These are phyloP conservation scores for Tursiops truncatus DNA, from an alignment of 2,113 vertebrate genomes.

Conservation along the genomic window DNA sequence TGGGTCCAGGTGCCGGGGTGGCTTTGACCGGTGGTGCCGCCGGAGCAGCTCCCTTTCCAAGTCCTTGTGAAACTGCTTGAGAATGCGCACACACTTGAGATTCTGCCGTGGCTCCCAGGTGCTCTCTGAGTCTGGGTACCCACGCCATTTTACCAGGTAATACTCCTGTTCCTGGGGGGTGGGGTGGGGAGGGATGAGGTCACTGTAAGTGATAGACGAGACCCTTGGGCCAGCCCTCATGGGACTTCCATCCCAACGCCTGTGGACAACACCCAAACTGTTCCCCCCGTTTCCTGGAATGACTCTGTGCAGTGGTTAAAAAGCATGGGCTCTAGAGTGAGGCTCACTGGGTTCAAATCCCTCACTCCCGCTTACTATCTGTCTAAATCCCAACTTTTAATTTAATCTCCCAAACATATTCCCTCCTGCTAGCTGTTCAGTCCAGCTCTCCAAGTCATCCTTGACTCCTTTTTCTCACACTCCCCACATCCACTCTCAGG, in stretches of 20 bases:
- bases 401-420: neutral
- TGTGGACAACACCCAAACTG: neutral
- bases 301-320: neutral
- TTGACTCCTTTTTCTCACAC: neutral
- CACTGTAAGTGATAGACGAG: neutral
- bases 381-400: conserved; percentile 3
- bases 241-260: neutral
- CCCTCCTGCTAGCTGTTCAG: neutral
- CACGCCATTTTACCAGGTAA: conserved; percentile 93
- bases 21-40: conserved; percentile 68
- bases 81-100: conserved; percentile 88
- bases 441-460: neutral
- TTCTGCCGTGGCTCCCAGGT: conserved; percentile 92
- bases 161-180: conserved; percentile 86
- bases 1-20: conserved; percentile 83
- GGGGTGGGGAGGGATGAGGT: neutral
- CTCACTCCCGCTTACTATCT: neutral
- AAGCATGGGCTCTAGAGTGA: neutral
- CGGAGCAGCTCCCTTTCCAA: conserved; percentile 85
- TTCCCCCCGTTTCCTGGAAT: neutral
- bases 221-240: neutral
- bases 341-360: neutral
- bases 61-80: conserved; percentile 91
- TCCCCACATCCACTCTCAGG: neutral
- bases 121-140: conserved; percentile 86